A percentile compares a stretch with the other conserved stretches of the same genome.
Conservation (phyloP, 2,113 vertebrate genomes). For the Rostratula benghalensis region DNA sequence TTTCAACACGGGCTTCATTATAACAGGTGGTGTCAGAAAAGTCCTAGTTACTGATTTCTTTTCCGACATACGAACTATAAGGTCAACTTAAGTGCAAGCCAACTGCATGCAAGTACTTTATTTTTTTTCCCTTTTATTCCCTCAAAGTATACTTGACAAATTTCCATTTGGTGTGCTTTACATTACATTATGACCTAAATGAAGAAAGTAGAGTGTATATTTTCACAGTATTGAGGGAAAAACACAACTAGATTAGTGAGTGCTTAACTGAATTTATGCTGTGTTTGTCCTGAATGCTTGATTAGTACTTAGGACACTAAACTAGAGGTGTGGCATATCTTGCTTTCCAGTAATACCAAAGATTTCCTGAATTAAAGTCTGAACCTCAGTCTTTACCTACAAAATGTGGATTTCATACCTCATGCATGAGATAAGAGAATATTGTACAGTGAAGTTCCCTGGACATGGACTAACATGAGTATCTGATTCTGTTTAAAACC, state of each 20-base stretch:
- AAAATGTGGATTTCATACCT: background rate
- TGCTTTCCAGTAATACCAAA: background rate
- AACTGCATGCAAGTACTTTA: background rate
- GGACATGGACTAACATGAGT: background rate
- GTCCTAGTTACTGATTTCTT: background rate
- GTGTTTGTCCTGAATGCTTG: background rate
- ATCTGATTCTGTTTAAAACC: background rate
- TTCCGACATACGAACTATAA: background rate
- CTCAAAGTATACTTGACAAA: background rate
- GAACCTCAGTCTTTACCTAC: background rate
- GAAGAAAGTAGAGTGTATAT: background rate
- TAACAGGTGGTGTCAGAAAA: slow-evolving; percentile 4
- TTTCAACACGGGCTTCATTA: background rate
- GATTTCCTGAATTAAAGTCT: background rate
- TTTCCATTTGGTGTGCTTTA: background rate
- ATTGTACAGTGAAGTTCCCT: background rate
- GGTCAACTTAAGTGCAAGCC: background rate
- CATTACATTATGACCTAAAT: background rate
- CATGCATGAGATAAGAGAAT: background rate
- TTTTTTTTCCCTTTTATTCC: background rate
- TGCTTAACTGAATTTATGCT: background rate
- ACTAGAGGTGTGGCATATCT: background rate
- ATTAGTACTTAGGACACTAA: background rate
- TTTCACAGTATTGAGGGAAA: background rate
- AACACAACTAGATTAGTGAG: background rate